Percentiles rank a stretch among this genome's conserved stretches.
phyloP scores from a whole-genome alignment of 2,797 vertebrate genomes.

The Takifugu rubripes region DNA sequence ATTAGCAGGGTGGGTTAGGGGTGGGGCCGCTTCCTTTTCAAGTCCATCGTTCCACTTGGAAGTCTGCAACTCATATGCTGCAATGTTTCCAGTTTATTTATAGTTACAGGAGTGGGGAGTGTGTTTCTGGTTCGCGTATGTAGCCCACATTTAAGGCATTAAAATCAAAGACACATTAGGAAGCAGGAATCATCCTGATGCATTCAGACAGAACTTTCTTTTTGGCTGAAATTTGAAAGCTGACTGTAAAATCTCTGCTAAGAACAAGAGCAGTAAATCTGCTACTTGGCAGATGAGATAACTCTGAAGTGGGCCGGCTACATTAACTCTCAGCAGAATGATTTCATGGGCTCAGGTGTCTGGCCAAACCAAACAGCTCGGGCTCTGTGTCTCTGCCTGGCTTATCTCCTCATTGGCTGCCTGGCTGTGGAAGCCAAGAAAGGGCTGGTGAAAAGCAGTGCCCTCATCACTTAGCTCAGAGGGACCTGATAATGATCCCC shows the following conservation, averaged over 20 bases:
- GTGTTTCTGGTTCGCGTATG: constrained; percentile 17
- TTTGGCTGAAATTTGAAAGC: constrained; percentile 27
- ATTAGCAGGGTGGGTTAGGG: constrained; percentile 36
- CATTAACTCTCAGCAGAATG: constrained; percentile 43
- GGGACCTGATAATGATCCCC: constrained; percentile 40
- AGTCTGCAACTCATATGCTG: constrained; percentile 33
- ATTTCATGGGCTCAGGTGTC: constrained; percentile 60
- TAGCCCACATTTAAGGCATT: constrained; percentile 27
- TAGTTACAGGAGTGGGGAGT: constrained; percentile 23
- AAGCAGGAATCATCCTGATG: constrained; percentile 32
- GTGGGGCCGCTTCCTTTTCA: constrained; percentile 38
- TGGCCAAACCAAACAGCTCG: constrained; percentile 60
- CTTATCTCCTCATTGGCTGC: constrained; percentile 43
- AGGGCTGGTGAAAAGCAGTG: constrained; percentile 18
- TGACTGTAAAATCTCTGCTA: constrained; percentile 39
- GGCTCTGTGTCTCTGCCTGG: constrained; percentile 34
- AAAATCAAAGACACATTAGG: constrained; percentile 49
- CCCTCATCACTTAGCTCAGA: constrained; percentile 32
- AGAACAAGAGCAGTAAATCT: constrained; percentile 49
- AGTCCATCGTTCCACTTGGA: constrained; percentile 38
- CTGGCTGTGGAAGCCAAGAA: constrained; percentile 29
- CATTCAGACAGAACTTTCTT: constrained; percentile 15
- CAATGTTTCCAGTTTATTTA: constrained; percentile 36
- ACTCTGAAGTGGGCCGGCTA: constrained; percentile 31
- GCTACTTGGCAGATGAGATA: constrained; percentile 42